These are phyloP conservation scores for Perodicticus potto DNA, from an alignment of 2,797 vertebrate genomes.

Conservation along the genomic window DNA sequence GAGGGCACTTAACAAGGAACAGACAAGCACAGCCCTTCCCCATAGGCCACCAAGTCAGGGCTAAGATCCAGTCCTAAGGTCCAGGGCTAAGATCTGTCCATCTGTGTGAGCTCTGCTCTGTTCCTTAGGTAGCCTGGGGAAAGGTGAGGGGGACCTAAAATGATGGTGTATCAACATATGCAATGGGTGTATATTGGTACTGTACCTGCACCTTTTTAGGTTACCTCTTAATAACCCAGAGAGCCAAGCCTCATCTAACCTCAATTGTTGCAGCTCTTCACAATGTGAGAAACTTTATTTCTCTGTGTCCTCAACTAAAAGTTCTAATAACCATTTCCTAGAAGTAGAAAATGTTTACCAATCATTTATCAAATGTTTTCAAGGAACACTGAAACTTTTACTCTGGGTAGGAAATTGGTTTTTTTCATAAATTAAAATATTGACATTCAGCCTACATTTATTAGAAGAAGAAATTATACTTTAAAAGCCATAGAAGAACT, in stretches of 20 bases:
- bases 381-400: background rate
- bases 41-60: background rate
- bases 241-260: background rate
- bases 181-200: background rate
- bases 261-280: background rate
- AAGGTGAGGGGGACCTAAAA: background rate
- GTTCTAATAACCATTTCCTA: slow-evolving; percentile 15
- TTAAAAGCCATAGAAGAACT: background rate
- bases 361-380: background rate
- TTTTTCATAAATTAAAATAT: slow-evolving; percentile 29
- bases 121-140: background rate
- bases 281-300: background rate
- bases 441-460: background rate
- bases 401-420: background rate
- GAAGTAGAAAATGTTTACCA: background rate
- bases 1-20: background rate
- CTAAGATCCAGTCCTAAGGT: too few relatives aligned
- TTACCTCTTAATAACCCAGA: background rate
- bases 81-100: background rate
- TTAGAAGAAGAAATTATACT: background rate
- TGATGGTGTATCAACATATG: background rate
- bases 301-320: background rate
- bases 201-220: background rate
- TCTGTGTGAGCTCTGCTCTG: background rate
- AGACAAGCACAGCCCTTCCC: background rate